phyloP scores from a whole-genome alignment of 2,113 vertebrate genomes.

The Amphiprion ocellaris region DNA sequence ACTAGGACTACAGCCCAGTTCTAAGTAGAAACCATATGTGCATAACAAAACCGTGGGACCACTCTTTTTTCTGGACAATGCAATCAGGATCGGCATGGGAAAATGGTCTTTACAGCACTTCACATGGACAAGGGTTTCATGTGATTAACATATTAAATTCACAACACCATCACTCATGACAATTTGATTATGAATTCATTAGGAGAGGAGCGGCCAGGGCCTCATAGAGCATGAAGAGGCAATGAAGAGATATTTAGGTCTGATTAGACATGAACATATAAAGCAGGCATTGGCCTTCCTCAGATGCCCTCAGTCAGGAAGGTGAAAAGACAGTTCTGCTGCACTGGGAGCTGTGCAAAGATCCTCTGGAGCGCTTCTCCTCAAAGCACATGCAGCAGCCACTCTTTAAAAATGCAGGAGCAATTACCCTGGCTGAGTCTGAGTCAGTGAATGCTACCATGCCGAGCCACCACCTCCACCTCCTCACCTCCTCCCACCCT shows the following conservation, averaged over 20 bases:
- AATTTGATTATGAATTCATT: constrained; percentile 15
- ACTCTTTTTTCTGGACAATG: background rate
- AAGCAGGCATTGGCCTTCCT: constrained; percentile 17
- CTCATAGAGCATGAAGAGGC: constrained; percentile 15
- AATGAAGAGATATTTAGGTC: constrained; percentile 18
- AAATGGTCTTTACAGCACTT: constrained; percentile 7
- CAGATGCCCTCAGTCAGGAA: constrained; percentile 33
- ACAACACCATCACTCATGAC: constrained; percentile 1
- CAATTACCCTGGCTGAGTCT: constrained; percentile 74
- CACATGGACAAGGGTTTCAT: constrained; percentile 7
- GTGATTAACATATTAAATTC: constrained; percentile 19
- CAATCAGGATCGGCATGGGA: constrained; percentile 10
- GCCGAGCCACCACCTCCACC: constrained; percentile 46
- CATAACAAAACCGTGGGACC: constrained; percentile 17
- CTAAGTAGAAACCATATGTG: constrained; percentile 44
- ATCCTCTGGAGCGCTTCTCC: constrained; percentile 58
- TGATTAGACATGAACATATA: constrained; percentile 19
- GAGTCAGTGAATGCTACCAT: constrained; percentile 65
- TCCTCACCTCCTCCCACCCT: constrained; percentile 27
- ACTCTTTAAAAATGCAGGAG: constrained; percentile 81
- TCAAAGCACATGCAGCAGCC: constrained; percentile 69
- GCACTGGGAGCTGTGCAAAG: constrained; percentile 48
- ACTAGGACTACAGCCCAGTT: constrained; percentile 16
- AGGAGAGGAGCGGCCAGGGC: background rate
- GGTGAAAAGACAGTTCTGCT: constrained; percentile 46